These are phyloP conservation scores for Macrotrachela quadricornifera DNA, from an alignment of 1,140 invertebrate species.

Conservation along the genomic window DNA sequence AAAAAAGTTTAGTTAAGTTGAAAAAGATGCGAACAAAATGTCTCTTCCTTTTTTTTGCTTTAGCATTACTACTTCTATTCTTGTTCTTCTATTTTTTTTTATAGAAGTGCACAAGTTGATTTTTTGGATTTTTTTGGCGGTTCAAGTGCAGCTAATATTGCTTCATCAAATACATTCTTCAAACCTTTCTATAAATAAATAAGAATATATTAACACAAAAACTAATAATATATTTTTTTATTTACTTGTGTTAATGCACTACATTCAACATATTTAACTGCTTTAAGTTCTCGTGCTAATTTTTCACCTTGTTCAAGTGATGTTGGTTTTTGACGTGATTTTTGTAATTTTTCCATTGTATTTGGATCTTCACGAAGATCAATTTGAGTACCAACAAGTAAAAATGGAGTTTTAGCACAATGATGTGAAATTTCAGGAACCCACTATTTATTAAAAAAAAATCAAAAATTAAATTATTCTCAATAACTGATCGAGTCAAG, in stretches of 20 bases:
- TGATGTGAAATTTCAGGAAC: slow-evolving; percentile 99
- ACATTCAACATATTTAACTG: slow-evolving; percentile 99
- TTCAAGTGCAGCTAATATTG: slow-evolving; percentile 87
- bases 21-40: too few relatives aligned
- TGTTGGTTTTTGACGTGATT: slow-evolving; percentile 96
- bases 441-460: slow-evolving; percentile 48
- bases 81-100: too few relatives aligned
- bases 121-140: slow-evolving; percentile 69
- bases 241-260: slow-evolving; percentile 80
- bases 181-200: slow-evolving; percentile 65
- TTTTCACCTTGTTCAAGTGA: slow-evolving; percentile 84
- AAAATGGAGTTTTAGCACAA: slow-evolving; percentile 92
- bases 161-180: slow-evolving; percentile 99
- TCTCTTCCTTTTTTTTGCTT: too few relatives aligned
- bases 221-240: neutral
- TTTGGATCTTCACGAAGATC: slow-evolving; percentile 86
- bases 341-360: slow-evolving; percentile 91
- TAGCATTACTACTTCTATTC: too few relatives aligned
- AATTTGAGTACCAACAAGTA: slow-evolving; percentile 74
- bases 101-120: slow-evolving; percentile 19
- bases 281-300: slow-evolving; percentile 88
- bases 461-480: too few relatives aligned
- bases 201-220: neutral
- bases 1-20: too few relatives aligned
- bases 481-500: too few relatives aligned